Evolutionary conservation across 2,797 vertebrate species (phyloP), one percentile per base, ranked within the genome.

Genomic region (Esox lucius): DNA sequence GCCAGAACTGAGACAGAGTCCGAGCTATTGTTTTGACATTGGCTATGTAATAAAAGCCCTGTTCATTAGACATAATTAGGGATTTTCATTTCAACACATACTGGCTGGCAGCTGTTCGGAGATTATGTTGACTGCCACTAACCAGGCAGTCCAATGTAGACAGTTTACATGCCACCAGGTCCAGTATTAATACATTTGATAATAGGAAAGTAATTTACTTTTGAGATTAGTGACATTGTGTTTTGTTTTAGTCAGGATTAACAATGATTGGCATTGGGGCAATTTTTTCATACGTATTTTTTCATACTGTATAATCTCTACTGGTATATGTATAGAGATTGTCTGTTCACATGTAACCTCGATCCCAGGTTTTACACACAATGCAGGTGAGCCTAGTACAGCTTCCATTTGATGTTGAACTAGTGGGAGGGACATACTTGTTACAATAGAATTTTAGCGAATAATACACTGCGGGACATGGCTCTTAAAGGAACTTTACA

Each of bases 171-270:
- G 62, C 64, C 56, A 56, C n/a, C 9, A 8, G 64, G 68, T 90
- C 42, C 12, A 13, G 42, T 16, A 90, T 91, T 91, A 86, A 89
- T 90, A 78, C 24, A 89, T 85, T 78, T 74, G 83, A 78, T 74
- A 84, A 84, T 79, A 62, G 68, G 74, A 80, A 75, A 78, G 67
- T 82, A 71, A 83, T 76, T 78, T 79, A 71, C 73, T 28, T 22
- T 49, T 68, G 62, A 72, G 75, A 84, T 86, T 71, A 75, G 76
- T 76, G 74, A 70, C 64, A 65, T 64, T 66, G 67, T 17, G 80
- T 76, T 82, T 42, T 67, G 56, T 42, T 70, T 49, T 68, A 28
- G 9, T 65, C 24, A 26, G 17, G 42, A 28, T 16, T 3, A 33
- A 66, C 28, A 33, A 53, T 46, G 59, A 71, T 70, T 70, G 65